Base-by-base conservation (phyloP, 1,140 invertebrate species). In the Drosophila malerkotliana region DNA sequence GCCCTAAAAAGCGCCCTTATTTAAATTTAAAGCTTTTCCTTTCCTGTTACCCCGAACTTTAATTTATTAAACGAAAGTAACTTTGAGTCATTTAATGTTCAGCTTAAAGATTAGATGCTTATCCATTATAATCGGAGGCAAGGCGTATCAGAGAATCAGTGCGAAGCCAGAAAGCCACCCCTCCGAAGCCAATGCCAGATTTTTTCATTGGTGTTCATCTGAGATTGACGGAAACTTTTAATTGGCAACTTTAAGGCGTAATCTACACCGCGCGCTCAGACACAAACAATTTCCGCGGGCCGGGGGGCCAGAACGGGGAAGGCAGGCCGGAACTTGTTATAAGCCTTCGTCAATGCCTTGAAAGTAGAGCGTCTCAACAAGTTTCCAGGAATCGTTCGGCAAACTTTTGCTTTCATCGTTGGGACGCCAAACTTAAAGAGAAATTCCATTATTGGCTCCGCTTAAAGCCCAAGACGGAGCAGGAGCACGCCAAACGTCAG, bases 211-310 rank as follows among this genome's bases (percentile, higher is more conserved):
- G 44, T 10, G 18, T 21, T 9, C 21, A 73, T 64, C 59, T 34
- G 63, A 71, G 66, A 61, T 60, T 68, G 62, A 34, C 37, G 32
- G 39, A 84, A 85, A 85, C 83, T 87, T 87, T 87, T 88, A 87
- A 88, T 87, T 87, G 71, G 66, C 78, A 85, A 80, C 83, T 87
- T 87, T 88, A 87, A 87, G 79, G 83, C 71, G 76, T 88, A 82
- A 87, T 81, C 54, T 60, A 58, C 48, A 82, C 53, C 60, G 53
- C 49, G 10, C 1, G 47, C 63, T 45, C 69, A 62, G 54, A 59
- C 51, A 37, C 37, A 63, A 32, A 53, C 37, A 72, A 72, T 61
- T 44, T 48, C 55, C 47, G 41, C 14, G 15, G 8, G 14, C 15
- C 9, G 32, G 28, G 24, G 5, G 5, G 26, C 21, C 28, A 14